These are phyloP conservation scores for Villa cingulata DNA, from an alignment of 2,888 invertebrate species.

Conservation along the genomic window DNA sequence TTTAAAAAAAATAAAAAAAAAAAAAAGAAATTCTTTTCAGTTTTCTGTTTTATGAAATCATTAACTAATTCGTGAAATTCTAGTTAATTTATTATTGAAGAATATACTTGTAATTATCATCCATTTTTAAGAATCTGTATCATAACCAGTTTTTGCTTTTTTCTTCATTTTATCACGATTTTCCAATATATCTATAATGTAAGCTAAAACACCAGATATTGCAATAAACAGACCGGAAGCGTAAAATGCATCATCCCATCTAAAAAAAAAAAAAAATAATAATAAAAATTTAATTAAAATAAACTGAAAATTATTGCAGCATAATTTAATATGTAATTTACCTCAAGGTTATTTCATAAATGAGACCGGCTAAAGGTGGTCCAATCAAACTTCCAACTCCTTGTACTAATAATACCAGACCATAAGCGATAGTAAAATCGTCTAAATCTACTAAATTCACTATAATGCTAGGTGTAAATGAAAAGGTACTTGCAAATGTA, in stretches of 20 bases:
- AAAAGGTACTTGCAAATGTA: conserved; percentile 82
- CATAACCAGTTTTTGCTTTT: not conserved
- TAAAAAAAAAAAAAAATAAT: conserved; percentile 15
- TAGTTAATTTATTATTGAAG: no score
- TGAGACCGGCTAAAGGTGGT: conserved; percentile 75
- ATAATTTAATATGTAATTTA: conserved; percentile 11
- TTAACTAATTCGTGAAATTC: no score
- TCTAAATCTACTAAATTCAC: conserved; percentile 81
- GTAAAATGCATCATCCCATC: conserved; percentile 68
- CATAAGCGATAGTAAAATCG: conserved; percentile 85
- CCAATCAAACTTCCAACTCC: conserved; percentile 87
- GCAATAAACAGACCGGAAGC: conserved; percentile 70
- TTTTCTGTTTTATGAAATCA: no score
- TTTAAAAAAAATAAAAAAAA: no score
- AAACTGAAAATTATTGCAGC: not conserved
- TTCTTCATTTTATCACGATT: conserved; percentile 11
- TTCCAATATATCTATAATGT: conserved; percentile 31
- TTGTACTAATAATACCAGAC: conserved; percentile 74
- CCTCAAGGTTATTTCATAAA: conserved; percentile 30
- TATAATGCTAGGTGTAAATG: conserved; percentile 78
- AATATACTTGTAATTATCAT: no score
- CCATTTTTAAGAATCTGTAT: not conserved
- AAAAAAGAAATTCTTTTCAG: no score
- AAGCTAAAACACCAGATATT: conserved; percentile 48
- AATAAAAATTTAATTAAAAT: not conserved